Evolutionary conservation across 2,797 vertebrate genomes (phyloP).

Genomic region (Eospalax fontanierii): DNA sequence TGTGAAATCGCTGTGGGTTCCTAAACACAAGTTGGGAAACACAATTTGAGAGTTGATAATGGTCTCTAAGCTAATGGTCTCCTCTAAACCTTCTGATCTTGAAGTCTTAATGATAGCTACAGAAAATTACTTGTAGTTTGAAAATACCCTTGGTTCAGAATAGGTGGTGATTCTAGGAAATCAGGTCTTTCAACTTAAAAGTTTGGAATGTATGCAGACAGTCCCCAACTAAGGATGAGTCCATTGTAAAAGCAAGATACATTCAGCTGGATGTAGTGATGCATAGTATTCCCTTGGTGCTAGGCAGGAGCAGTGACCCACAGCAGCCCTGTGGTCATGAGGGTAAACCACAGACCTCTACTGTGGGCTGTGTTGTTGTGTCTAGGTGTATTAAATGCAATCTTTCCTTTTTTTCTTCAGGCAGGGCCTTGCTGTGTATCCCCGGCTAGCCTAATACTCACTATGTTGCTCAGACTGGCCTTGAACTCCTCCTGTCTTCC

Average conservation of each 20-base stretch:
- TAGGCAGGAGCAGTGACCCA: not conserved
- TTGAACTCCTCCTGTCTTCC: not conserved
- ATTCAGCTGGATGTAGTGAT: not conserved
- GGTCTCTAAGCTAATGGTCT: too few relatives aligned
- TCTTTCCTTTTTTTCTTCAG: too few relatives aligned
- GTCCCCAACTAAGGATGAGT: not conserved
- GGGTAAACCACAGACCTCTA: not conserved
- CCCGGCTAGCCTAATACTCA: not conserved
- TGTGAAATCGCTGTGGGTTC: not conserved
- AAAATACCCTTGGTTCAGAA: conserved; percentile 2
- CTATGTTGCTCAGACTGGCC: not conserved
- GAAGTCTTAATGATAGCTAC: conserved; percentile 17
- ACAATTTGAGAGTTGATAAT: not conserved
- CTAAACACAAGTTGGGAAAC: not conserved
- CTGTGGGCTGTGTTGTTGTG: not conserved
- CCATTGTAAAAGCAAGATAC: not conserved
- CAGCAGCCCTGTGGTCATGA: not conserved
- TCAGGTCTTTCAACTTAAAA: conserved; percentile 1
- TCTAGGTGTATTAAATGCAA: not conserved
- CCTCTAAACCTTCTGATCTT: not conserved
- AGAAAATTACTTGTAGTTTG: conserved; percentile 25
- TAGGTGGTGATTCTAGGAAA: conserved; percentile 14
- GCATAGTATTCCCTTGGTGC: not conserved
- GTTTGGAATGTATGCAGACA: not conserved
- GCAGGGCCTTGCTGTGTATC: not conserved